Evolutionary conservation across 2,113 vertebrate genomes (phyloP).

Genomic region (Tetrao urogallus): DNA sequence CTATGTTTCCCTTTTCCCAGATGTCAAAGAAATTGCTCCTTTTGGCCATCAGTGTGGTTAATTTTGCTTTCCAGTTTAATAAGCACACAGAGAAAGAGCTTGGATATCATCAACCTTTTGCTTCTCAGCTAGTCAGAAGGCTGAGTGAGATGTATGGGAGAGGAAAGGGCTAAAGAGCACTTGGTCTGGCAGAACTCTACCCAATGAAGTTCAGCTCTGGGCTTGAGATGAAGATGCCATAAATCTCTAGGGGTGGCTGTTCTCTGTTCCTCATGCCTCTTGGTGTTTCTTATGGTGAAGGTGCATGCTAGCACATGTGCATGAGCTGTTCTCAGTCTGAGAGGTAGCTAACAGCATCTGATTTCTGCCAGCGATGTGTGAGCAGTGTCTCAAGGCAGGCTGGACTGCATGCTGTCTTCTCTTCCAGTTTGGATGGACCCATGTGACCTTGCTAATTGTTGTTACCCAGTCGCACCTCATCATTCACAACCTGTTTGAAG

Average conservation of each 20-base stretch:
- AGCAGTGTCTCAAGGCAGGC: conserved; percentile 6
- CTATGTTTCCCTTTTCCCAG: background rate
- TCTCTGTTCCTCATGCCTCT: background rate
- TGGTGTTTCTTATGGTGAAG: background rate
- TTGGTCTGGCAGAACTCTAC: background rate
- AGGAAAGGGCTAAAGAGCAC: background rate
- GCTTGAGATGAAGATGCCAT: background rate
- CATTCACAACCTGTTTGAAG: conserved; percentile 98
- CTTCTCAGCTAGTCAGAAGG: background rate
- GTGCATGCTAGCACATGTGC: background rate
- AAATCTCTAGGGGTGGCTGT: background rate
- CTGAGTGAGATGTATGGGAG: background rate
- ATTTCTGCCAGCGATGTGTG: background rate
- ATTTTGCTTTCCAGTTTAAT: background rate
- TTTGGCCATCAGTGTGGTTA: rapidly evolving
- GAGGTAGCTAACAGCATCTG: background rate
- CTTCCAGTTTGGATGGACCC: conserved; percentile 96
- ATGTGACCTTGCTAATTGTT: conserved; percentile 95
- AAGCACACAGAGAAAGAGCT: background rate
- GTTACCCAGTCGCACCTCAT: conserved; percentile 98
- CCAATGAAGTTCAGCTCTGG: background rate
- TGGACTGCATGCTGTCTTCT: conserved; percentile 23
- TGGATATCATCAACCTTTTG: background rate
- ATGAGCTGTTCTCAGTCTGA: background rate
- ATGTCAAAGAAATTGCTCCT: background rate